These are phyloP conservation scores for Azemiops feae DNA, from an alignment of 2,113 vertebrate genomes.

Conservation along the genomic window DNA sequence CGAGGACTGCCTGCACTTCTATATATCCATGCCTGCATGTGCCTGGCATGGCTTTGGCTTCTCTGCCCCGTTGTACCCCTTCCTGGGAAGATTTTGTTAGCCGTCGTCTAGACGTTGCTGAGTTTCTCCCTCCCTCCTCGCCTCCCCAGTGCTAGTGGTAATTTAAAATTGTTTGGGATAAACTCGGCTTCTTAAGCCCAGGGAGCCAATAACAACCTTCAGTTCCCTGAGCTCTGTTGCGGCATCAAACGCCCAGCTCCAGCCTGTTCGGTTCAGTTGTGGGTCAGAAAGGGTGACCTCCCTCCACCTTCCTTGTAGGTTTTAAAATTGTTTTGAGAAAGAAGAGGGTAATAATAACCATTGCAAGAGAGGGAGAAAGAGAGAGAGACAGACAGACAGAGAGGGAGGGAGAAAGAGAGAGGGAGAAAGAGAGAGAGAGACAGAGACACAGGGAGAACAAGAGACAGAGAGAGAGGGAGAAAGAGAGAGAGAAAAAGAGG, in stretches of 20 bases:
- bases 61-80: slow-evolving; percentile 58
- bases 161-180: slow-evolving; percentile 75
- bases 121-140: slow-evolving; percentile 46
- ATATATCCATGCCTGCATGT: not conserved
- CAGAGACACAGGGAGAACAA: too few relatives aligned
- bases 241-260: slow-evolving; percentile 60
- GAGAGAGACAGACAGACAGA: too few relatives aligned
- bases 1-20: too few relatives aligned
- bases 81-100: slow-evolving; percentile 62
- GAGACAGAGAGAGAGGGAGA: not conserved
- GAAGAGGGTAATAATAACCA: slow-evolving; percentile 52
- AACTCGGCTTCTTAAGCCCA: slow-evolving; percentile 60
- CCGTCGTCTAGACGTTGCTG: slow-evolving; percentile 65
- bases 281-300: slow-evolving; percentile 76
- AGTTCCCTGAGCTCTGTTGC: slow-evolving; percentile 54
- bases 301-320: slow-evolving; percentile 66
- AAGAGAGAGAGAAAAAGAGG: too few relatives aligned
- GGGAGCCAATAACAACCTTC: slow-evolving; percentile 66
- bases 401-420: not conserved
- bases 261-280: slow-evolving; percentile 66
- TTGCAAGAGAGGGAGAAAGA: not conserved
- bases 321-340: slow-evolving; percentile 76
- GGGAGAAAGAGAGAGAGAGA: too few relatives aligned
- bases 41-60: not conserved
- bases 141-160: slow-evolving; percentile 72